Base-by-base conservation (phyloP, 2,888 invertebrate genomes). In the Stenchaetothrips biformis region DNA sequence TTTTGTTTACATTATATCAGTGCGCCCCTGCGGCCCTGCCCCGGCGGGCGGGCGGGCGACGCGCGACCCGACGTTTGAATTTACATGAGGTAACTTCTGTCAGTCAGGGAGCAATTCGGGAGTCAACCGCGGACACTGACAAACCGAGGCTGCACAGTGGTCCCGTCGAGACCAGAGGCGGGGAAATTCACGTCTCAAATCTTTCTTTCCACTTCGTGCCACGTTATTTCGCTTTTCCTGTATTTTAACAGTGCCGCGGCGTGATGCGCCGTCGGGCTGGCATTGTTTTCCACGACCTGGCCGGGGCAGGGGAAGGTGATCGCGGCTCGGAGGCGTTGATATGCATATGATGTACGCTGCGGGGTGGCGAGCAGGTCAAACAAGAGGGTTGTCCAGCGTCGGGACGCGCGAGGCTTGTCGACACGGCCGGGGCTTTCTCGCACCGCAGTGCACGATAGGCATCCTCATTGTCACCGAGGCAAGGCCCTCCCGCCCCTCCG, bases 301-400 rank as follows among this genome's bases (percentile, higher is more conserved):
- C 9, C 25, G 67, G 25, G 25, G 21, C 25, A 11, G 25, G 67
- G 21, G 25, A 9, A 21, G 67, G 53, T 53, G 53, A 53, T 53
- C 53, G 13, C 13, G 53, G 67, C 67, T 21, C 67, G 67, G 67
- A 74, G 67, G 67, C 67, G 67, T 74, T 74, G 67, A 74, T 74
- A 74, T 74, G 67, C 67, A 74, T 74, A 74, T 74, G 67, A 74
- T 74, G 25, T 21, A 21, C 67, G 67, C 67, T 4, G 9, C 37
- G 37, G 37, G 37, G 37, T 37, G 1, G 37, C 37, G 37, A 37
- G 37, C 37, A 37, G 37, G 4, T 1, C 37, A 37, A 37, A 37
- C 37, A 37, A 37, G 37, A 37, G 37, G 37, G 37, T 37, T 37
- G 37, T 1, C 67, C 67, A 6, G 25, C 13, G 53, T 53, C 53